phyloP scores from a whole-genome alignment of 2,797 vertebrate genomes.

The Meda fulgida region DNA sequence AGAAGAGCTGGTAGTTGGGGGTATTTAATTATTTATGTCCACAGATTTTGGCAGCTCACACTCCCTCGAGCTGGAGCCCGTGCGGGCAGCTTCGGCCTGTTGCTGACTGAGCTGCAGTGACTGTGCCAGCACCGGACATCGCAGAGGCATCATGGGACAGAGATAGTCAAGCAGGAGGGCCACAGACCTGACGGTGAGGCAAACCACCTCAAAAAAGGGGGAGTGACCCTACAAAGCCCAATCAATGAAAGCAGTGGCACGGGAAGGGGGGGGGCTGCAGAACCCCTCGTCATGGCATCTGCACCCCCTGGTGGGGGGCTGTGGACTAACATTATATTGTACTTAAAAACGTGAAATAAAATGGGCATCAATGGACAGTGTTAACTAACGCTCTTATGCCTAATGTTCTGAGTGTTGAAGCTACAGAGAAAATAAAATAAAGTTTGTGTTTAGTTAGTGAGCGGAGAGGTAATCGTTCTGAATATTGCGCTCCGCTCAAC shows the following conservation, averaged over 20 bases:
- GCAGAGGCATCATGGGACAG: constrained; percentile 45
- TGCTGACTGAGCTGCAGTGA: constrained; percentile 37
- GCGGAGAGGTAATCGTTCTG: no score
- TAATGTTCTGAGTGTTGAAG: no score
- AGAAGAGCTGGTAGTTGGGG: background rate
- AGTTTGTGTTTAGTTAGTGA: no score
- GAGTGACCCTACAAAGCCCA: background rate
- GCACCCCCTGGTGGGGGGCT: no score
- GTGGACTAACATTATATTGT: no score
- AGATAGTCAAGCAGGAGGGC: constrained; percentile 42
- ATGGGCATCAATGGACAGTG: no score
- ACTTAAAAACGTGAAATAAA: no score
- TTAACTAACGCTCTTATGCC: no score
- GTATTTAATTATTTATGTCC: constrained; percentile 60
- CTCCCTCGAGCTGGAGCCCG: constrained; percentile 45
- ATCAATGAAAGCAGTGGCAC: background rate
- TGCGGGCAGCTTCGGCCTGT: constrained; percentile 35
- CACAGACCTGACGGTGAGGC: background rate
- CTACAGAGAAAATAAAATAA: no score
- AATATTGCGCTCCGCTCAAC: no score
- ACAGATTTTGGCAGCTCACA: constrained; percentile 54
- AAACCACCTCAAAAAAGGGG: background rate
- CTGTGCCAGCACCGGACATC: constrained; percentile 53
- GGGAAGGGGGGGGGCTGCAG: no score
- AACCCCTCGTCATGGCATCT: no score